Base-by-base conservation (phyloP, 2,797 vertebrate species). In the Ceyx erithaca region DNA sequence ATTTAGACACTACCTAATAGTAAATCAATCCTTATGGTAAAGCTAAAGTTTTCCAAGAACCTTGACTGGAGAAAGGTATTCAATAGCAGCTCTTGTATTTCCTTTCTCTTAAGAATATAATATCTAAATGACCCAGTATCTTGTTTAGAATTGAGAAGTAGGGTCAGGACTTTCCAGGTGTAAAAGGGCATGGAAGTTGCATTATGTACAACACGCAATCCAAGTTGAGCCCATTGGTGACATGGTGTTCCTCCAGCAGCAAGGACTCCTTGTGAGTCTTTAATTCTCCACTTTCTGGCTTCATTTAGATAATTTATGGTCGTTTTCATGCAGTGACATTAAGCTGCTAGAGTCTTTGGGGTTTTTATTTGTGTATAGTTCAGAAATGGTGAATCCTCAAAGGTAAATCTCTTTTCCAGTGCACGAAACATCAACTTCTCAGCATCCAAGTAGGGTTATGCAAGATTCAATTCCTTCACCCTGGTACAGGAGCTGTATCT, bases 11-110 rank as follows among this genome's bases (percentile, higher is more conserved):
- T 76, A 45, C 23, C 30, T 87, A 57, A 58, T 25, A 79, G 72
- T 89, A 92, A 92, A 85, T 80, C 43, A 87, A 73, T 9, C 41
- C 14, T 90, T 76, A 72, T 52, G 40, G 25, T 88, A 87, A 81
- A 85, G 13, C 41, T 73, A 37, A 68, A 57, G 18, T 63, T 86
- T 85, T 23, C 4, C 9, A 69, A 73, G 67, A 81, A 41, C 48
- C 19, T 85, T 75, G 31, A 52, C 2, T 69, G 41, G 12, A 46
- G 43, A 58, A 91, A 45, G 21, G 4, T 70, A 61, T 81, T 70
- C 28, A 63, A 2, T 43, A 43, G 33, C 41, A 84, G 37, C 14
- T 64, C 28, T 78, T 84, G 6, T 9, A 25, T 80, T 80, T 57
- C 20, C 14, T 57, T 67, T 73, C 37, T 81, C 37, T 64, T 76